Evolutionary conservation across 2,888 invertebrate genomes (phyloP), one percentile per base, ranked within the genome.

Genomic region (Eupithecia pulchellata): DNA sequence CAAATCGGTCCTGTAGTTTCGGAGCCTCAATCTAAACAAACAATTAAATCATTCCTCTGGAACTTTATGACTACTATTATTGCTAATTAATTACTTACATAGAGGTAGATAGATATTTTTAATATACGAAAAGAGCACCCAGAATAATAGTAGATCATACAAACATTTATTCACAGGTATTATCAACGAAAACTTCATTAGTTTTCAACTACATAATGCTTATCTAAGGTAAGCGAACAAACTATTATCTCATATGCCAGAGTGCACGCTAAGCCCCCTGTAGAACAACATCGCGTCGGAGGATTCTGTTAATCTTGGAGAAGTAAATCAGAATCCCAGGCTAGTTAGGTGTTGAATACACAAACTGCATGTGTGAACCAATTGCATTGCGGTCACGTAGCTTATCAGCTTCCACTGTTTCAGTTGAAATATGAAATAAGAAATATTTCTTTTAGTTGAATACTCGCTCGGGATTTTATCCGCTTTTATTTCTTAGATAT

Each of bases 251-350:
- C 20, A 20, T 20, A 13, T 25, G 52, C 20, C 25, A 52, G 52
- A 25, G 11, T 25, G 25, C 11, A 25, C 52, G 52, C 52, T 52
- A 20, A 52, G 52, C 25, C 52, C 52, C 11, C 52, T 25, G 52
- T 52, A 52, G 52, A 52, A 52, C 25, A 52, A 52, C 52, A 25
- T 47, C 47, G 20, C 11, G 47, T 47, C 47, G 47, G 20, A 20
- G 20, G 47, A 47, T 47, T 47, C 47, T 20, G 20, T 47, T 47
- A 47, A 47, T 47, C 47, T 47, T 47, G 47, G 52, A 52, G 25
- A 25, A 52, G 25, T 52, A 25, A 52, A 52, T 52, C 52, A 52
- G 52, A 52, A 52, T 52, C 52, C 11, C 11, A 13, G 25, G 13
- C 11, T 25, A 25, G 52, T 11, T 25, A 25, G 52, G 25, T 47